Percentiles rank a stretch among this genome's conserved stretches.
These are phyloP conservation scores for Lucinisca nassula DNA, from an alignment of 2,888 invertebrate species.

Conservation along the genomic window DNA sequence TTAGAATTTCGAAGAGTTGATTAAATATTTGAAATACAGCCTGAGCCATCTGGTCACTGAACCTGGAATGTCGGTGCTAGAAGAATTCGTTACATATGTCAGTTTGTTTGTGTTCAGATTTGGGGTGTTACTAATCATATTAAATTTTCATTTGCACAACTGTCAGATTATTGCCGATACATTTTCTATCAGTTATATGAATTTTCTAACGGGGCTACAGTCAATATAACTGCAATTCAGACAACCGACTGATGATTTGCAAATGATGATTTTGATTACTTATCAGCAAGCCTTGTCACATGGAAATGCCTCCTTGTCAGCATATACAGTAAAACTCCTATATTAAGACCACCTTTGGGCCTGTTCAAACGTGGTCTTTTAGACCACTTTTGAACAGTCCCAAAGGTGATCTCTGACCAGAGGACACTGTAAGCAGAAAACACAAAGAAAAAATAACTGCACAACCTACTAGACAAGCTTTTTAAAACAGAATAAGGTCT, in stretches of 20 bases:
- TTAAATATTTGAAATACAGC: background rate
- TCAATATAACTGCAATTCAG: slow-evolving; percentile 4
- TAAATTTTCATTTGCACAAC: slow-evolving; percentile 6
- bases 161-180: background rate
- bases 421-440: no score
- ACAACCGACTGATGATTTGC: background rate
- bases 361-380: no score
- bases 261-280: background rate
- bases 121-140: background rate
- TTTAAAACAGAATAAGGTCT: no score
- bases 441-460: no score
- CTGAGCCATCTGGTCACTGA: background rate
- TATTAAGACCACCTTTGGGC: no score
- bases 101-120: background rate
- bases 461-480: no score
- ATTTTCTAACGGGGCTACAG: background rate
- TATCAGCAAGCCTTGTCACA: slow-evolving; percentile 6
- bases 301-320: no score
- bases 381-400: no score
- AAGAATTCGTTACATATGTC: background rate
- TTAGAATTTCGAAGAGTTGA: background rate
- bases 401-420: no score
- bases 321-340: no score
- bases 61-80: background rate
- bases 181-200: slow-evolving; percentile 12